Conservation (phyloP, 2,888 invertebrate genomes). For the Spatulosminthurus flaviceps region DNA sequence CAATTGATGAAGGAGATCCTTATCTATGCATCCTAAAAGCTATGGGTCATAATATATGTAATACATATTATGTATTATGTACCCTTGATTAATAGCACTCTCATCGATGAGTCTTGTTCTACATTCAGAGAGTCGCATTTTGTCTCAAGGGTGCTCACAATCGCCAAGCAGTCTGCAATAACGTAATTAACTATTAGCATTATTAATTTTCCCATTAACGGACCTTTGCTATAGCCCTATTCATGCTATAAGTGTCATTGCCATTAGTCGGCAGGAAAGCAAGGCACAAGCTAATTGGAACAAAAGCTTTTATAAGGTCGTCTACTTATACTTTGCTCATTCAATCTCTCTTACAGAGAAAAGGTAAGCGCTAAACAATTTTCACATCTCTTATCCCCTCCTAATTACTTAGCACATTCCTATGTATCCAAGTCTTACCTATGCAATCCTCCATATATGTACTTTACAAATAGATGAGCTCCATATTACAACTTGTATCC, state of each 20-base stretch:
- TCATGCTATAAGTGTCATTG: background rate
- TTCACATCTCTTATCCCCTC: background rate
- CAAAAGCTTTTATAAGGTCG: background rate
- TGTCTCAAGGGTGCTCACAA: constrained; percentile 14
- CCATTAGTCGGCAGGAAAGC: constrained; percentile 13
- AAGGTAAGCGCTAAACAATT: background rate
- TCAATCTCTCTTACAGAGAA: no score
- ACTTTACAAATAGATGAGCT: no score
- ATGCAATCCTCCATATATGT: no score
- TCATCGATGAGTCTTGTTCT: no score
- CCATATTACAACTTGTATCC: no score
- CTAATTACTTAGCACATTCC: no score
- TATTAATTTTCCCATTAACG: background rate
- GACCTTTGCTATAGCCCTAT: background rate
- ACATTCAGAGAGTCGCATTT: background rate
- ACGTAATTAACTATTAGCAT: background rate
- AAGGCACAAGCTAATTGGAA: background rate
- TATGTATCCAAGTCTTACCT: no score
- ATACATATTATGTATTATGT: no score
- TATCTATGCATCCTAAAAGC: no score
- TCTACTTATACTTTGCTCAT: background rate
- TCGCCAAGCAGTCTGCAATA: constrained; percentile 27
- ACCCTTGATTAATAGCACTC: no score
- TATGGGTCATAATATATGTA: no score
- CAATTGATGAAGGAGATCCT: no score